Conservation (phyloP, 2,888 invertebrate genomes). For the Dynastes tityus region DNA sequence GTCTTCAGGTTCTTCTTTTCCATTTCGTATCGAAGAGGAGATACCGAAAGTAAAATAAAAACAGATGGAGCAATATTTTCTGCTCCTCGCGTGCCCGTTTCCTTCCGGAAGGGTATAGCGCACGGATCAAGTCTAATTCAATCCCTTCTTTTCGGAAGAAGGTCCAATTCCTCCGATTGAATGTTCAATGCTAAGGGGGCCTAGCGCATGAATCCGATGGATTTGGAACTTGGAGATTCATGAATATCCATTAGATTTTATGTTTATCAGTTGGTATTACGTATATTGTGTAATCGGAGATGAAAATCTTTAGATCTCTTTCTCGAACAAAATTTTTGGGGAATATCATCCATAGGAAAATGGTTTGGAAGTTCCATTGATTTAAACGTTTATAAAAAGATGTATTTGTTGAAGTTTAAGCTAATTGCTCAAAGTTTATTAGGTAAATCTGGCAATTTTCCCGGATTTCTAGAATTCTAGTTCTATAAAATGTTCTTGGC, state of each 20-base stretch:
- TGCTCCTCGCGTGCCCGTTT: not conserved
- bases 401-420: too few species aligned
- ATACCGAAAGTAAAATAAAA: conserved; percentile 43
- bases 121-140: conserved; percentile 39
- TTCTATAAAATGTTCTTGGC: too few species aligned
- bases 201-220: not conserved
- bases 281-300: conserved; percentile 29
- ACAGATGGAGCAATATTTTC: conserved; percentile 42
- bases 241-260: conserved; percentile 42
- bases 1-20: not conserved
- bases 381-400: too few species aligned
- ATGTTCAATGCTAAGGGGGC: conserved; percentile 21
- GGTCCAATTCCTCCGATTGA: conserved; percentile 1
- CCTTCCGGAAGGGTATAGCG: not conserved
- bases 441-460: too few species aligned
- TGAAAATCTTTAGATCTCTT: conserved; percentile 10
- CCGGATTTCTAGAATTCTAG: too few species aligned
- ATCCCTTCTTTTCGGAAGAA: conserved; percentile 8
- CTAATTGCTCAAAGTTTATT: too few species aligned
- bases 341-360: too few species aligned
- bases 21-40: too few species aligned
- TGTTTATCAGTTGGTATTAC: conserved; percentile 39
- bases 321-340: not conserved
- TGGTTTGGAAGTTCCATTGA: not conserved
- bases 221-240: conserved; percentile 19